Evolutionary conservation across 2,888 invertebrate genomes (phyloP), one percentile per base, ranked within the genome.

Genomic region (Sphaeridia pumilis): DNA sequence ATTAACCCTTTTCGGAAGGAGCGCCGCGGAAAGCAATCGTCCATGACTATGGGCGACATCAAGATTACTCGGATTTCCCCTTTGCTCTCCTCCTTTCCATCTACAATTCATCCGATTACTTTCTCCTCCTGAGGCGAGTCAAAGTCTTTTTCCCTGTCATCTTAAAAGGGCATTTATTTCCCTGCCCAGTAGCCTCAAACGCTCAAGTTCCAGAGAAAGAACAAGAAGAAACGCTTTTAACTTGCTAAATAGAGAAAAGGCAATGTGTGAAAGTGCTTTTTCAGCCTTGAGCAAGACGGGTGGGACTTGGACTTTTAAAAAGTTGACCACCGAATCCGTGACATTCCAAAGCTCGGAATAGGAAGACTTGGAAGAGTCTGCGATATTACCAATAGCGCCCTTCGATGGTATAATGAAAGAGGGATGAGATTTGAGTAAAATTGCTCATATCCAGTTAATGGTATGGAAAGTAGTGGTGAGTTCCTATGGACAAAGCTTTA

Each of bases 21-120:
- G n/a, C n/a, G n/a, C n/a, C n/a, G n/a, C n/a, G n/a, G 14, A 14
- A 10, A 10, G 10, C 31, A 31, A 31, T 31, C 14, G 31, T 14
- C 31, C 31, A 31, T 31, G 31, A 31, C 31, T 31, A 10, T 7
- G 31, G 14, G 14, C 7, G 7, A 14, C 14, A 10, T 7, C 10
- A 31, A 14, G 14, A 10, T 31, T 7, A 14, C 10, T 31, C 10
- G 14, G 4, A 43, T 17, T 7, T 10, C 41, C 25, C 34, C 35
- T 45, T 46, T 47, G 54, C 55, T 54, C 50, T 55, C 58, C 58
- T 54, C 47, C 46, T 46, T 14, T 10, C 10, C 7, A 7, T 31
- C 56, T 31, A 31, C 31, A 31, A 31, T 55, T 58, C 50, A 60
- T 60, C 60, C 60, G 60, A 60, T 58, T 60, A 57, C 55, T 54